A percentile compares a stretch with the other conserved stretches of the same genome.
These are phyloP conservation scores for Acrocera orbiculus DNA, from an alignment of 2,888 invertebrate species.

Conservation along the genomic window DNA sequence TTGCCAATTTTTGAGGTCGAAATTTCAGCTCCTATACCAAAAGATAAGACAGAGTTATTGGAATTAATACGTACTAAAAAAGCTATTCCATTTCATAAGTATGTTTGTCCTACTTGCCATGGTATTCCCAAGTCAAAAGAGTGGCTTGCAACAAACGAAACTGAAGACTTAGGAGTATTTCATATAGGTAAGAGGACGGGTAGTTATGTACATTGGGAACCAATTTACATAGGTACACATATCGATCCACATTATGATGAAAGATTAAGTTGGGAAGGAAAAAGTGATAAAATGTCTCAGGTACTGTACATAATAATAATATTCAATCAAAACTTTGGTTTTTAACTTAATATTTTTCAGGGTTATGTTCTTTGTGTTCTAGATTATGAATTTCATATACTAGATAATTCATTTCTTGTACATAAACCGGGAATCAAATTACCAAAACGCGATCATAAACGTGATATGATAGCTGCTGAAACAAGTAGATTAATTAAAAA, in stretches of 20 bases:
- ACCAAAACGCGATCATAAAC: constrained; percentile 57
- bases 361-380: constrained; percentile 78
- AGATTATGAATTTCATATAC: constrained; percentile 81
- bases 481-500: constrained; percentile 62
- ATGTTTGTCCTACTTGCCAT: constrained; percentile 75
- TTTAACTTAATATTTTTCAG: constrained; percentile 32
- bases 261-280: constrained; percentile 84
- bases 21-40: constrained; percentile 43
- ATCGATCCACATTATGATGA: constrained; percentile 79
- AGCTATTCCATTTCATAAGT: constrained; percentile 84
- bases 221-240: constrained; percentile 83
- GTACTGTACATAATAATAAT: constrained; percentile 32
- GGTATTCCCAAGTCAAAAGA: constrained; percentile 71
- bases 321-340: background rate
- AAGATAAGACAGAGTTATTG: constrained; percentile 52
- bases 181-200: constrained; percentile 69
- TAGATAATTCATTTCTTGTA: constrained; percentile 84
- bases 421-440: constrained; percentile 85
- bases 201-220: constrained; percentile 75
- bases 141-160: constrained; percentile 61
- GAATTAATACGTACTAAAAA: constrained; percentile 56
- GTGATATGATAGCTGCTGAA: constrained; percentile 56
- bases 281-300: constrained; percentile 93
- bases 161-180: constrained; percentile 54
- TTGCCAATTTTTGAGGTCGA: constrained; percentile 80